These are phyloP conservation scores for Pyrrhosoma nymphula DNA, from an alignment of 2,888 invertebrate genomes.

Conservation along the genomic window DNA sequence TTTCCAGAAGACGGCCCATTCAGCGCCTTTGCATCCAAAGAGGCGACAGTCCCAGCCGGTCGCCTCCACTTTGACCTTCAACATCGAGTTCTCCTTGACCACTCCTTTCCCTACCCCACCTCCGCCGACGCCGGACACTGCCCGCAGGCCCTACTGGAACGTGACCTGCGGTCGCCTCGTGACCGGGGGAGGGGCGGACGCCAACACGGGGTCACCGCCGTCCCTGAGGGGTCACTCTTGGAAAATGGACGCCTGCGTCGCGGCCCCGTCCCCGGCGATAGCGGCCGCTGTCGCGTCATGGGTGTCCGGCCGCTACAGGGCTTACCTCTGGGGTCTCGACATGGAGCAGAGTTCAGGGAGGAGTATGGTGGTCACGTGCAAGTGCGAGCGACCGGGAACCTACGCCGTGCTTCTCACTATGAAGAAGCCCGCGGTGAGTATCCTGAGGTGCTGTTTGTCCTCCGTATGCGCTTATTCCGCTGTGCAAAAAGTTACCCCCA, in stretches of 20 bases:
- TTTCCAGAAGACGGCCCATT: slow-evolving; percentile 42
- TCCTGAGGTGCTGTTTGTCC: slow-evolving; percentile 6
- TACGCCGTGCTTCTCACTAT: slow-evolving; percentile 83
- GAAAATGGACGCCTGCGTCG: slow-evolving; percentile 51
- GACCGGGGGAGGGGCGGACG: slow-evolving; percentile 7
- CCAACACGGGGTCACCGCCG: neutral
- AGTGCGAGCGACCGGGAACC: slow-evolving; percentile 83
- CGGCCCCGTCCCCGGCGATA: slow-evolving; percentile 42
- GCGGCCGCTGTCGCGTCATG: slow-evolving; percentile 57
- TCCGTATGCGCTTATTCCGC: too few relatives aligned
- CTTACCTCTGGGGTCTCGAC: slow-evolving; percentile 81
- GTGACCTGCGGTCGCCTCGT: slow-evolving; percentile 44
- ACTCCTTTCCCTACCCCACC: slow-evolving; percentile 37
- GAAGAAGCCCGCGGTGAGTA: slow-evolving; percentile 78
- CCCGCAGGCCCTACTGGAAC: slow-evolving; percentile 32
- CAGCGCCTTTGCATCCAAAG: slow-evolving; percentile 34
- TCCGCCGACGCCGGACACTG: neutral
- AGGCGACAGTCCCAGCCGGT: slow-evolving; percentile 53
- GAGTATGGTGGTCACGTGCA: slow-evolving; percentile 80
- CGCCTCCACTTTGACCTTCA: neutral
- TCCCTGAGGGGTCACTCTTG: slow-evolving; percentile 47
- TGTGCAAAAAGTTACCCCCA: too few relatives aligned
- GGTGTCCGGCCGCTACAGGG: slow-evolving; percentile 46
- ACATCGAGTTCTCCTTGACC: slow-evolving; percentile 58
- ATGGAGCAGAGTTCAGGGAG: slow-evolving; percentile 72